Evolutionary conservation across 2,888 invertebrate genomes (phyloP).

Genomic region (Serrognathus titanus): DNA sequence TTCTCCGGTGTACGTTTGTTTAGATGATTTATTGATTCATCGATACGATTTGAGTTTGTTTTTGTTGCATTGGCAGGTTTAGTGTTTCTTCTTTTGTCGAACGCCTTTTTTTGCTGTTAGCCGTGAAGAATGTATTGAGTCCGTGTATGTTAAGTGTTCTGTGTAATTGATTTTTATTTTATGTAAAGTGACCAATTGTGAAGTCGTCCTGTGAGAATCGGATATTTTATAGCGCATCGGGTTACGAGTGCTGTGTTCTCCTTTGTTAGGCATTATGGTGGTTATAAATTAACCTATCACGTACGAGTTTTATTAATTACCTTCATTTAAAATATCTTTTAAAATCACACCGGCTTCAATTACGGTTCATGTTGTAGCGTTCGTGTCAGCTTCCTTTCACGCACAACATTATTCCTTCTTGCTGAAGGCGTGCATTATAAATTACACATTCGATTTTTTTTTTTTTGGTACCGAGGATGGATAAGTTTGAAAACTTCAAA

Average conservation of each 20-base stretch:
- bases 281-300: conserved; percentile 17
- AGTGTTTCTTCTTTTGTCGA: conserved; percentile 16
- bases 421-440: too few relatives aligned
- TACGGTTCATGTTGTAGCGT: conserved; percentile 7
- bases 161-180: conserved; percentile 28
- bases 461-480: too few relatives aligned
- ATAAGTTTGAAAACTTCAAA: too few relatives aligned
- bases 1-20: conserved; percentile 12
- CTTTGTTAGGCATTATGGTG: conserved; percentile 11
- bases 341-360: conserved; percentile 8
- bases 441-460: too few relatives aligned
- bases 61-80: conserved; percentile 14
- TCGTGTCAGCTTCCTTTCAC: conserved; percentile 1
- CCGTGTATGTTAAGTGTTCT: conserved; percentile 16
- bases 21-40: conserved; percentile 24
- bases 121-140: conserved; percentile 10
- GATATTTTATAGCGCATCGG: conserved; percentile 24
- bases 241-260: conserved; percentile 24
- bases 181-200: conserved; percentile 25
- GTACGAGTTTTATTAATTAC: conserved; percentile 11
- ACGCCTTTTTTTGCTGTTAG: conserved; percentile 12
- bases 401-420: background rate
- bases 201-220: conserved; percentile 15
- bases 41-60: conserved; percentile 20
- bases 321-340: conserved; percentile 8